Percentiles rank a stretch among this genome's conserved stretches.
phyloP scores from a whole-genome alignment of 64 coral and sea anemone genomes.

The Platygyra sinensis region DNA sequence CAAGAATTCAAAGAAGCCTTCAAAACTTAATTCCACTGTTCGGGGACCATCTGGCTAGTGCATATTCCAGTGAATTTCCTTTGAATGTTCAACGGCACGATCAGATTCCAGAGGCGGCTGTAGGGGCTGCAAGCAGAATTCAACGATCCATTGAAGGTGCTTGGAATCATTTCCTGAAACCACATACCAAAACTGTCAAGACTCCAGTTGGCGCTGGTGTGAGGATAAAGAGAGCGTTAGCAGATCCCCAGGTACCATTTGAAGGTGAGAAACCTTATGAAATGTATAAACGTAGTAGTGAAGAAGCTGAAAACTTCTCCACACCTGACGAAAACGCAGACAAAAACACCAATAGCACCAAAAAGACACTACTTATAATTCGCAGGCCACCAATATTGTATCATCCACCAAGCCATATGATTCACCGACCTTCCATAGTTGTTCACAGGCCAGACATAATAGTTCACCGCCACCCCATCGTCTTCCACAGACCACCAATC shows the following conservation, averaged over 20 bases:
- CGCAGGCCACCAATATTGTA: conserved; percentile 85
- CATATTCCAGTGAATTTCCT: not conserved
- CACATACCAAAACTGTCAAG: not conserved
- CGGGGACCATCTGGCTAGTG: not conserved
- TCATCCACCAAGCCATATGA: conserved; percentile 93
- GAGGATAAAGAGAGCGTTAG: conserved; percentile 49
- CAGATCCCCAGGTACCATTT: conserved; percentile 22
- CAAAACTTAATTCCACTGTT: not conserved
- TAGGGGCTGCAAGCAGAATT: not conserved
- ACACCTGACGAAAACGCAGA: conserved; percentile 48
- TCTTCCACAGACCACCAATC: conserved; percentile 91
- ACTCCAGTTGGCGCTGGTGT: conserved; percentile 9
- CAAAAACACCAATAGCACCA: conserved; percentile 58
- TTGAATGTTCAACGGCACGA: not conserved
- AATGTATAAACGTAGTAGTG: conserved; percentile 60
- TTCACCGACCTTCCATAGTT: conserved; percentile 84
- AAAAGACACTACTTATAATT: conserved; percentile 84
- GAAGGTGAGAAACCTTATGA: conserved; percentile 55
- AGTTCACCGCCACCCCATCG: conserved; percentile 88
- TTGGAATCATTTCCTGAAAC: not conserved
- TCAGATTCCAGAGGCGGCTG: not conserved
- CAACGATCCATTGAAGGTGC: not conserved
- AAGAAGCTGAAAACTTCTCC: not conserved
- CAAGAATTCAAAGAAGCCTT: conserved; percentile 57
- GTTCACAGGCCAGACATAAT: conserved; percentile 93